Conservation (phyloP, 2,888 invertebrate genomes). For the Spilarctia lutea region DNA sequence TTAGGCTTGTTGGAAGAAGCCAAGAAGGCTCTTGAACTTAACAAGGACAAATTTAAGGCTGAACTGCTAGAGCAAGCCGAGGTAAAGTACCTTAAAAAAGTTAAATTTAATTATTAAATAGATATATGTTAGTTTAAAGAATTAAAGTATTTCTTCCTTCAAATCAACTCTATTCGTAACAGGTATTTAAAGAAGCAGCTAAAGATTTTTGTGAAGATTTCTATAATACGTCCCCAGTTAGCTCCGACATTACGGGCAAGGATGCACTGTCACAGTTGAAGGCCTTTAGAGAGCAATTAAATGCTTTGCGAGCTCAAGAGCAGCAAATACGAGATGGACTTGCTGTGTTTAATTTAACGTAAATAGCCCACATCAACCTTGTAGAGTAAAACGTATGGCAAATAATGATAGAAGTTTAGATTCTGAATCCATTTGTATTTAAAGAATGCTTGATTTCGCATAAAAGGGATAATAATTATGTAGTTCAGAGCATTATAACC, state of each 20-base stretch:
- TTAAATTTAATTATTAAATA: background rate
- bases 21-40: slow-evolving; percentile 90
- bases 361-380: slow-evolving; percentile 38
- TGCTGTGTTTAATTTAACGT: slow-evolving; percentile 91
- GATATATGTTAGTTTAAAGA: background rate
- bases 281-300: slow-evolving; percentile 83
- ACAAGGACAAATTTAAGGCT: slow-evolving; percentile 91
- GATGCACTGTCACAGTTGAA: slow-evolving; percentile 87
- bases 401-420: background rate
- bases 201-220: slow-evolving; percentile 90
- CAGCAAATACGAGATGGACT: slow-evolving; percentile 89
- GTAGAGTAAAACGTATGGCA: background rate
- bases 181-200: slow-evolving; percentile 90
- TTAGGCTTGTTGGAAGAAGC: slow-evolving; percentile 89
- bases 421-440: background rate
- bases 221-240: slow-evolving; percentile 88
- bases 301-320: slow-evolving; percentile 88
- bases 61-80: slow-evolving; percentile 90
- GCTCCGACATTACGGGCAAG: slow-evolving; percentile 84
- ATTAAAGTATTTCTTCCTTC: background rate
- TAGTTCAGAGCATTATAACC: no score
- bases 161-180: slow-evolving; percentile 22
- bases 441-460: background rate
- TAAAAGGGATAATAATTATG: no score
- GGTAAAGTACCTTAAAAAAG: slow-evolving; percentile 58